These are phyloP conservation scores for Acronicta aceris DNA, from an alignment of 2,888 invertebrate genomes.

Conservation along the genomic window DNA sequence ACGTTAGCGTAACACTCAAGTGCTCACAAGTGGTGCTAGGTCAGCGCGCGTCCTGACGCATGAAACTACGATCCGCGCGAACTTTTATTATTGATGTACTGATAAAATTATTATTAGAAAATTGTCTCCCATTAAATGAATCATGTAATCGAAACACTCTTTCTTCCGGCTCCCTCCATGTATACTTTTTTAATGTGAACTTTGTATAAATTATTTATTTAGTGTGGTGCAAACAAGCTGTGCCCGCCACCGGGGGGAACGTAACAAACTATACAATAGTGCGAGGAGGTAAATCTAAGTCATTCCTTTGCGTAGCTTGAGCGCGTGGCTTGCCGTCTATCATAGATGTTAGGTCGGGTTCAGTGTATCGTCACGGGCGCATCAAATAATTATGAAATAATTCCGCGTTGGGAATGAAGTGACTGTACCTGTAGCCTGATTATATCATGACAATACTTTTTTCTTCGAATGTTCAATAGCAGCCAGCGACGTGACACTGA, in stretches of 20 bases:
- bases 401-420: conserved; percentile 16
- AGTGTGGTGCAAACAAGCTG: conserved; percentile 53
- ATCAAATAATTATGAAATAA: conserved; percentile 30
- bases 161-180: conserved; percentile 71
- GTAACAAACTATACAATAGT: conserved; percentile 47
- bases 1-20: conserved; percentile 35
- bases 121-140: conserved; percentile 33
- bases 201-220: conserved; percentile 60
- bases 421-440: conserved; percentile 31
- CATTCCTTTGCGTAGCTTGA: conserved; percentile 76
- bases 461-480: conserved; percentile 44
- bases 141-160: conserved; percentile 51
- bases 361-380: conserved; percentile 13
- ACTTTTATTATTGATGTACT: conserved; percentile 36
- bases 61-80: conserved; percentile 34
- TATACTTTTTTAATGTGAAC: conserved; percentile 45
- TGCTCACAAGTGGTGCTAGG: conserved; percentile 77
- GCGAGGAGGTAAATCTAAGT: conserved; percentile 72
- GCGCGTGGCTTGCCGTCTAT: conserved; percentile 57
- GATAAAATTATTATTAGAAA: conserved; percentile 38
- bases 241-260: conserved; percentile 39
- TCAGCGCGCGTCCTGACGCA: conserved; percentile 36
- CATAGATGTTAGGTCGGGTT: conserved; percentile 27
- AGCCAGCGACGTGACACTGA: conserved; percentile 17
- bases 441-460: conserved; percentile 55